phyloP scores from a whole-genome alignment of 2,113 vertebrate genomes.

The Leptocoma aspasia region DNA sequence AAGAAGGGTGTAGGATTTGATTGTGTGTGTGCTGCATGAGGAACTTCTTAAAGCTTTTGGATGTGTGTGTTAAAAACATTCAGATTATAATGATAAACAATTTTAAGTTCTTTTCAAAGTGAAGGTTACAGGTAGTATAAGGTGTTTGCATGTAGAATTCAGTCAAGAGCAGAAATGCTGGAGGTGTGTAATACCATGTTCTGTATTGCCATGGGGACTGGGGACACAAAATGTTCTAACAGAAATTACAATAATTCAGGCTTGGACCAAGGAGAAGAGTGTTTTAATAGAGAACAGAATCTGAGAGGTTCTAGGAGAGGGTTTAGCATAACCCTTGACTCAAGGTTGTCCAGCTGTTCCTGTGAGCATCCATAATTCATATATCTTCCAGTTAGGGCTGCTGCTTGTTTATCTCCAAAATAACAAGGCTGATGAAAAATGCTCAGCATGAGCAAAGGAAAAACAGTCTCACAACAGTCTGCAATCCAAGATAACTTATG shows the following conservation, averaged over 20 bases:
- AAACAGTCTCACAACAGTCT: not conserved
- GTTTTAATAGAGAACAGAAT: not conserved
- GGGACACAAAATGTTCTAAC: not conserved
- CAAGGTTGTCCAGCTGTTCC: not conserved
- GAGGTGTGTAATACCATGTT: not conserved
- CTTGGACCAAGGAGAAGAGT: not conserved
- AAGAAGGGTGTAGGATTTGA: not conserved
- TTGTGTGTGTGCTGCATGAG: not conserved
- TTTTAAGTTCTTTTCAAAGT: not conserved
- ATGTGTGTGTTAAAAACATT: not conserved
- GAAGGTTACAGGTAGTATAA: not conserved
- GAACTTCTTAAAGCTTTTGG: not conserved
- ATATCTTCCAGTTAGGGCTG: not conserved
- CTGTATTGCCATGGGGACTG: not conserved
- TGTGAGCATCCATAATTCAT: not conserved
- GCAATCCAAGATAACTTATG: not conserved
- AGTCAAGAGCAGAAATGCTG: not conserved
- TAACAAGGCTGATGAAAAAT: not conserved
- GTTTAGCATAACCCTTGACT: not conserved
- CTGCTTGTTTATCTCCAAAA: slow-evolving; percentile 16
- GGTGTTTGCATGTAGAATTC: not conserved
- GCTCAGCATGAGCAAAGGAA: not conserved
- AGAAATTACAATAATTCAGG: not conserved
- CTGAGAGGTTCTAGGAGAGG: not conserved
- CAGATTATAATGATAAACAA: not conserved